Percentiles rank a stretch among this genome's conserved stretches.
Conservation (phyloP, 2,888 invertebrate genomes). For the Amiota minor region DNA sequence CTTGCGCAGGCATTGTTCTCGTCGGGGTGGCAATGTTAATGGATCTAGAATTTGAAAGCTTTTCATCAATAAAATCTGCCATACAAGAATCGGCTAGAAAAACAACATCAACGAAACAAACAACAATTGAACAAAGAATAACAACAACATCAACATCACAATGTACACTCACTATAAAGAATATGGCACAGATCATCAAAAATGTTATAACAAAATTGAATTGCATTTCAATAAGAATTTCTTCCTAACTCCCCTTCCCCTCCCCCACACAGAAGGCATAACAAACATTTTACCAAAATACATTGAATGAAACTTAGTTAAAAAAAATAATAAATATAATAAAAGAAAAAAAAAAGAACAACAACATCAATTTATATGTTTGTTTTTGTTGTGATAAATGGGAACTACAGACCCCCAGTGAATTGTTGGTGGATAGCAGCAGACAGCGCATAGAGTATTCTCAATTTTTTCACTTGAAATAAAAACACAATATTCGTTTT, state of each 20-base stretch:
- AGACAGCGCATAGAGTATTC: too few relatives aligned
- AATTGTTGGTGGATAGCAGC: not conserved
- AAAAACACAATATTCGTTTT: slow-evolving; percentile 64
- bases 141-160: slow-evolving; percentile 49
- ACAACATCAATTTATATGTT: too few relatives aligned
- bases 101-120: slow-evolving; percentile 35
- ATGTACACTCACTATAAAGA: not conserved
- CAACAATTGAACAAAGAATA: slow-evolving; percentile 11
- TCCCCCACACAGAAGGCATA: too few relatives aligned
- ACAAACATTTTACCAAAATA: too few relatives aligned
- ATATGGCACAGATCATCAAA: too few relatives aligned
- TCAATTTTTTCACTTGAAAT: slow-evolving; percentile 42
- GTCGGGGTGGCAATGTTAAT: slow-evolving; percentile 75
- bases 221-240: too few relatives aligned
- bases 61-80: slow-evolving; percentile 13
- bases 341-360: too few relatives aligned
- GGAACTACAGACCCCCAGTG: not conserved
- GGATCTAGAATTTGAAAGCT: slow-evolving; percentile 66
- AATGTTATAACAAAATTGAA: too few relatives aligned
- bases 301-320: too few relatives aligned
- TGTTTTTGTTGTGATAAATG: too few relatives aligned
- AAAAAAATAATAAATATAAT: too few relatives aligned
- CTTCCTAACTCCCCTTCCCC: too few relatives aligned
- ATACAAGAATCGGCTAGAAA: slow-evolving; percentile 54
- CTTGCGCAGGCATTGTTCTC: slow-evolving; percentile 79